Percentiles rank a stretch among this genome's conserved stretches.
phyloP scores from a whole-genome alignment of 2,888 invertebrate species.

The Cataglyphis cursor region DNA sequence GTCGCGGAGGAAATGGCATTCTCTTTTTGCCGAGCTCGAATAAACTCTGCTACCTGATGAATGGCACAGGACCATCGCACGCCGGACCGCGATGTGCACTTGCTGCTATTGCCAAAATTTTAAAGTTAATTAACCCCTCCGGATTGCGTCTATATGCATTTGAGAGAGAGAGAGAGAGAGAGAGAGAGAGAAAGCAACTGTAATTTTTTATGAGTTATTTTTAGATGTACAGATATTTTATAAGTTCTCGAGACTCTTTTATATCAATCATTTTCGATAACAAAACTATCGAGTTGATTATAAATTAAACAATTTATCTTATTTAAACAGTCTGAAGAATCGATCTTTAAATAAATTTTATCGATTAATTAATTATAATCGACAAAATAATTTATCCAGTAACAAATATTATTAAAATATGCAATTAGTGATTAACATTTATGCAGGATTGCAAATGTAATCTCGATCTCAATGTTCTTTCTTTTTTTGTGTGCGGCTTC shows the following conservation, averaged over 20 bases:
- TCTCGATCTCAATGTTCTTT: not conserved
- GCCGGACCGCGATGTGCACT: not conserved
- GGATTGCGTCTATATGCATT: not conserved
- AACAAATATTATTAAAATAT: not conserved
- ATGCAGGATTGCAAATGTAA: not conserved
- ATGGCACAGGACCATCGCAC: not conserved
- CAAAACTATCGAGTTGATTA: not conserved
- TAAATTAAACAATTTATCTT: not conserved
- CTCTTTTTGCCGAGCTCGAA: constrained; percentile 47
- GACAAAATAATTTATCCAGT: not conserved
- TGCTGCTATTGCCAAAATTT: not conserved
- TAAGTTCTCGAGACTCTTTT: not conserved
- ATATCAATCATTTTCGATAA: not conserved
- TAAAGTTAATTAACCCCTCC: not conserved
- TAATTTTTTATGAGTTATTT: not conserved
- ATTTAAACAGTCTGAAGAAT: not conserved
- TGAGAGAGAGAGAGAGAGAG: not conserved
- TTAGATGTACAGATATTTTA: not conserved
- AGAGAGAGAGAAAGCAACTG: not conserved
- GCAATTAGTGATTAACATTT: not conserved
- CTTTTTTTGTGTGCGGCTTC: not conserved
- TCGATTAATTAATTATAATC: not conserved
- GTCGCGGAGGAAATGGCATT: constrained; percentile 50
- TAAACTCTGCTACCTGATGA: constrained; percentile 26
- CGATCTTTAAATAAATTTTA: not conserved